These are phyloP conservation scores for Pseudorectes ferrugineus DNA, from an alignment of 2,113 vertebrate species.

Conservation along the genomic window DNA sequence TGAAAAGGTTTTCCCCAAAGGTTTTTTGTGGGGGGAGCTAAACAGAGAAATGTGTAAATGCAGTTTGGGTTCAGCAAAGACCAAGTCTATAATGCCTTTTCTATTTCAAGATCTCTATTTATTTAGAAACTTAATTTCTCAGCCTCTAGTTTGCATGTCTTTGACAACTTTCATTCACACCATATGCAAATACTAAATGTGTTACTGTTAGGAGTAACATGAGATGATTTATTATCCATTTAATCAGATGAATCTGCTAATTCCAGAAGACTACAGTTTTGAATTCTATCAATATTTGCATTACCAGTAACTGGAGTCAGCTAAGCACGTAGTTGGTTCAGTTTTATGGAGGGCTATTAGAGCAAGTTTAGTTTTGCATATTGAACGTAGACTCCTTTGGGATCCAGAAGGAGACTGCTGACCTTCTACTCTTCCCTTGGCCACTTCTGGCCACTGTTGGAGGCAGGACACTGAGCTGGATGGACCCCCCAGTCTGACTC, in stretches of 20 bases:
- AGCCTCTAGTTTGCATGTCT: constrained; percentile 74
- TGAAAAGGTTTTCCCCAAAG: neutral
- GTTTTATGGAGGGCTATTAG: neutral
- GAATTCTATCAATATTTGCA: constrained; percentile 67
- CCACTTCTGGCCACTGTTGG: neutral
- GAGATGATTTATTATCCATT: constrained; percentile 59
- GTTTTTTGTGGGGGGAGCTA: neutral
- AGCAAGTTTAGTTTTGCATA: neutral
- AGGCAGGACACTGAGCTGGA: neutral
- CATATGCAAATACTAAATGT: constrained; percentile 75
- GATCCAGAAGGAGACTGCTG: neutral
- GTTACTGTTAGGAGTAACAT: constrained; percentile 57
- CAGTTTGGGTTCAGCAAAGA: neutral
- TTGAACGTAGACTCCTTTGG: neutral
- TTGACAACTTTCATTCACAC: constrained; percentile 74
- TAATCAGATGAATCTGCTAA: constrained; percentile 69
- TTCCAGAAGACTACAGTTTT: constrained; percentile 38
- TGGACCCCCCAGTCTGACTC: neutral
- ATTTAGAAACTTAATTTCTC: constrained; percentile 58
- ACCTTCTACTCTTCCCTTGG: neutral
- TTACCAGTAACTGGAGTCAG: constrained; percentile 4
- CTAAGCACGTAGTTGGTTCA: neutral
- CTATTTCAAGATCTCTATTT: constrained; percentile 62
- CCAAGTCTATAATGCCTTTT: neutral
- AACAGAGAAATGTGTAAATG: neutral